Percentiles rank a stretch among this genome's conserved stretches.
These are phyloP conservation scores for Callyntrura sp. DNA, from an alignment of 2,888 invertebrate genomes.

Conservation along the genomic window DNA sequence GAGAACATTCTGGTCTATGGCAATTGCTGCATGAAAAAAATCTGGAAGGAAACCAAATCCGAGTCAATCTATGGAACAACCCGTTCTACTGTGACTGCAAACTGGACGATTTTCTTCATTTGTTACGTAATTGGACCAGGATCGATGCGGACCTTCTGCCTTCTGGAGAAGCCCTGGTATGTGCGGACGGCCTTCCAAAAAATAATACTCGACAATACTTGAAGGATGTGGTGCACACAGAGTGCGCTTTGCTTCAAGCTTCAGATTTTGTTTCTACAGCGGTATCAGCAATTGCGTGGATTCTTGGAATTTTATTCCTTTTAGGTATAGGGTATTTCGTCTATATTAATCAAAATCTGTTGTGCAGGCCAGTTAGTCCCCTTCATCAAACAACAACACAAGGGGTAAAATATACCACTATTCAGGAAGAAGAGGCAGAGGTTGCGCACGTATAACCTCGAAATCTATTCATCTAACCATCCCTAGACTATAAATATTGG, in stretches of 20 bases:
- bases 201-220: constrained; percentile 84
- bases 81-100: constrained; percentile 89
- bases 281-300: constrained; percentile 86
- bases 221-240: constrained; percentile 82
- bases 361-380: constrained; percentile 88
- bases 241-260: constrained; percentile 84
- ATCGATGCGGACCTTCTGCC: constrained; percentile 84
- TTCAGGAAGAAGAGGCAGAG: constrained; percentile 88
- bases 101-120: constrained; percentile 88
- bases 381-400: constrained; percentile 89
- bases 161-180: constrained; percentile 87
- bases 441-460: constrained; percentile 84
- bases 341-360: constrained; percentile 88
- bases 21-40: constrained; percentile 75
- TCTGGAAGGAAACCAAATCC: constrained; percentile 84
- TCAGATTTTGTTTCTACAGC: constrained; percentile 85
- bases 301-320: constrained; percentile 87
- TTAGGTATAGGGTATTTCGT: constrained; percentile 87
- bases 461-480: no score
- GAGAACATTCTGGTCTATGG: constrained; percentile 85
- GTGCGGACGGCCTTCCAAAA: constrained; percentile 85
- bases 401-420: constrained; percentile 91
- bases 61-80: constrained; percentile 89
- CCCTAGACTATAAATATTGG: no score
- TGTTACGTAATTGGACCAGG: constrained; percentile 86